Evolutionary conservation across 2,113 vertebrate genomes (phyloP), one percentile per base, ranked within the genome.

Genomic region (Zapornia atra): DNA sequence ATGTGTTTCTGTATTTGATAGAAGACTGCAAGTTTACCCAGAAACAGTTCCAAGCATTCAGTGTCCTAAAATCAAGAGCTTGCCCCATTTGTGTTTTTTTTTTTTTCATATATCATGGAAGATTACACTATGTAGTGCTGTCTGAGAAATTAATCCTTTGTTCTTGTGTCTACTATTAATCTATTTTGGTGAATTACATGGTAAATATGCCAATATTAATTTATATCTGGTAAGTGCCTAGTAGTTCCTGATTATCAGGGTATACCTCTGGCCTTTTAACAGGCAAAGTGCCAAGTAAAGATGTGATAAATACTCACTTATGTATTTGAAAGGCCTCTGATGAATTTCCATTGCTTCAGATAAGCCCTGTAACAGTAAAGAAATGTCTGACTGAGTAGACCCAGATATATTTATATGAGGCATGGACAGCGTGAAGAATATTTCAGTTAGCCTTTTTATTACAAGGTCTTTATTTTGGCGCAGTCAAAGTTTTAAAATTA

Each of bases 151-250:
- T 46, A 0, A 38, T 54, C 44, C 50, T 72, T 80, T 33, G 11
- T 48, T 87, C 22, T 79, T 76, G 4, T 75, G 50, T 61, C 40
- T 50, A 5, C 24, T 44, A 2, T 31, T 83, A 51, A 46, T 10
- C 2, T 75, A 1, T 66, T 84, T 70, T 70, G 66, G 4, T 0
- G 0, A 77, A 60, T 10, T 92, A 4, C 3, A 29, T 83, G 15
- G 76, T 75, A 51, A 42, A 54, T 65, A 44, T 64, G 24, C 4
- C 11, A 38, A 19, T 64, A 19, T 34, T 91, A 38, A 75, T 69
- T 88, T 71, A 25, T 40, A 34, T 36, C 33, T 76, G 14, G 40
- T 4, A 60, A 24, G 6, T 85, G 5, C 12, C 26, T 70, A 31
- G 12, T 28, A 76, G 25, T 31, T 85, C 60, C 12, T 94, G 53